phyloP scores from a whole-genome alignment of 2,888 invertebrate genomes.

The Lathronympha strigana region DNA sequence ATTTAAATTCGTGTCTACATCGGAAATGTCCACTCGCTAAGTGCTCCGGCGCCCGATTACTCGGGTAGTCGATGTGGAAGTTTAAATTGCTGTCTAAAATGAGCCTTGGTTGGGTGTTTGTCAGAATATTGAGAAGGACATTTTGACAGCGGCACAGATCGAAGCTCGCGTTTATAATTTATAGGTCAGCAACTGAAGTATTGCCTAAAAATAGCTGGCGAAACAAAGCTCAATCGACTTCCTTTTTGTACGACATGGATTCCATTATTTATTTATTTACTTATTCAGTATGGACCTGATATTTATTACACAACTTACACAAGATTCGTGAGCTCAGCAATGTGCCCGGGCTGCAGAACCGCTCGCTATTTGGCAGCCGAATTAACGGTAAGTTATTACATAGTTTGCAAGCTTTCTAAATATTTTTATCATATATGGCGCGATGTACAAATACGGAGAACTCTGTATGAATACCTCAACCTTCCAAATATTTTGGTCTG shows the following conservation, averaged over 20 bases:
- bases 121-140: constrained; percentile 4
- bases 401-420: constrained; percentile 11
- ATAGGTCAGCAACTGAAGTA: neutral
- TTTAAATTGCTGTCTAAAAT: constrained; percentile 14
- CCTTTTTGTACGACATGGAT: neutral
- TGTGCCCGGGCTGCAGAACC: no score
- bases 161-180: constrained; percentile 3
- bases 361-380: no score
- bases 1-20: constrained; percentile 14
- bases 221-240: no score
- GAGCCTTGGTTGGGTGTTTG: constrained; percentile 1
- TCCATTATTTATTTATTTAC: no score
- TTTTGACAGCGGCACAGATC: constrained; percentile 4
- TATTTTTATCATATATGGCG: constrained; percentile 8
- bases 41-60: constrained; percentile 13
- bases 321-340: no score
- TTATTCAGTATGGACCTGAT: no score
- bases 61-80: constrained; percentile 12
- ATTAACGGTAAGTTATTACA: no score
- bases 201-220: neutral
- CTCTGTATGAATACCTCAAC: constrained; percentile 21
- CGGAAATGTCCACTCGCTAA: constrained; percentile 18
- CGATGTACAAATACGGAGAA: constrained; percentile 4
- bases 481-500: constrained; percentile 28
- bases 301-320: no score